These are phyloP conservation scores for Megalonaias nervosa DNA, from an alignment of 1,140 invertebrate species.

Conservation along the genomic window DNA sequence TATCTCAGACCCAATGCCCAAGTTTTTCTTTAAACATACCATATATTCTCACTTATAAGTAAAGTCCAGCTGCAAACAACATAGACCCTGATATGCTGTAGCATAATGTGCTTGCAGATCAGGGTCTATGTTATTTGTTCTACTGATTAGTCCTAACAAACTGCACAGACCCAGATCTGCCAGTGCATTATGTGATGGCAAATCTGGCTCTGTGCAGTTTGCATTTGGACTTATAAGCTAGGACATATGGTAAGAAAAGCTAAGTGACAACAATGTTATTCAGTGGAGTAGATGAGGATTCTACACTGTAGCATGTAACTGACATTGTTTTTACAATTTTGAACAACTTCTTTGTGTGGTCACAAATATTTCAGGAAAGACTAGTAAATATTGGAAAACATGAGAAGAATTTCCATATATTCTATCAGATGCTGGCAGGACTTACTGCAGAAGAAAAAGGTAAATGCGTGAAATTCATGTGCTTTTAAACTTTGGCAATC, in stretches of 20 bases:
- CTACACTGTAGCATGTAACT: neutral
- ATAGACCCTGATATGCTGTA: no score
- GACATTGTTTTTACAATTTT: neutral
- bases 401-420: slow-evolving; percentile 97
- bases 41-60: no score
- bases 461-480: slow-evolving; percentile 49
- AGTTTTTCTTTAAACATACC: neutral
- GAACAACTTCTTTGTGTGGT: slow-evolving; percentile 1
- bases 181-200: no score
- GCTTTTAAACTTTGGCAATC: no score
- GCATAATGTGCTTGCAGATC: no score
- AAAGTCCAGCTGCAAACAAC: no score
- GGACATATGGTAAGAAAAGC: no score
- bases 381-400: slow-evolving; percentile 87
- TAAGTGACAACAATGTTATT: slow-evolving; percentile 82
- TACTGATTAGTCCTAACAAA: no score
- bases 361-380: slow-evolving; percentile 79
- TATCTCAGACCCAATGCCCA: neutral
- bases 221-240: no score
- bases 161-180: no score
- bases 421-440: slow-evolving; percentile 96
- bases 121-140: no score
- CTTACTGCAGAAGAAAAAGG: slow-evolving; percentile 88
- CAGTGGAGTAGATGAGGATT: slow-evolving; percentile 78
- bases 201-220: no score